Conservation (phyloP, 2,797 vertebrate species). For the Argentina silus region DNA sequence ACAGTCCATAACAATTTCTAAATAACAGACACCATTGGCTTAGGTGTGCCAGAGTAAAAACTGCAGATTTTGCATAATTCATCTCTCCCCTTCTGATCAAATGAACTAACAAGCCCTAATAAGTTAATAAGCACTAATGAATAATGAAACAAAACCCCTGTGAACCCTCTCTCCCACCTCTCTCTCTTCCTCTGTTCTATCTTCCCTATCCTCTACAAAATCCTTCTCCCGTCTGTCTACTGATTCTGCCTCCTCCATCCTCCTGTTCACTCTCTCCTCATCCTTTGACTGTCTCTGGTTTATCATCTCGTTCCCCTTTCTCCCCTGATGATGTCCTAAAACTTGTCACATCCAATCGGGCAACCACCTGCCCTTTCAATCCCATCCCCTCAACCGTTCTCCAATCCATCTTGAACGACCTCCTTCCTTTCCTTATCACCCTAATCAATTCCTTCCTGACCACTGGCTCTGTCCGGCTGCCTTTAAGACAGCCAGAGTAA, state of each 20-base stretch:
- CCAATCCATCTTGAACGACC: not conserved
- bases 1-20: conserved; percentile 44
- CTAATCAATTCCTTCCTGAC: not conserved
- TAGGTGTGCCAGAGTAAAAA: not conserved
- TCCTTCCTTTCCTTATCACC: not conserved
- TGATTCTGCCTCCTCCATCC: not conserved
- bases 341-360: not conserved
- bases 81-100: conserved; percentile 41
- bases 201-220: conserved; percentile 56
- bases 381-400: not conserved
- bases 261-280: not conserved
- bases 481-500: no score
- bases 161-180: conserved; percentile 30
- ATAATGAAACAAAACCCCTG: conserved; percentile 59
- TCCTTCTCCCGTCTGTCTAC: conserved; percentile 49
- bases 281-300: not conserved
- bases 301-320: not conserved
- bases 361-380: not conserved
- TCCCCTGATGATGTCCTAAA: not conserved
- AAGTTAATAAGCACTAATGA: conserved; percentile 57
- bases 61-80: conserved; percentile 41
- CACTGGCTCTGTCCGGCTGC: not conserved
- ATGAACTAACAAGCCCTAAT: conserved; percentile 55
- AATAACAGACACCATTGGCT: conserved; percentile 53
- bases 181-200: no score